These are phyloP conservation scores for Diphyllodes magnificus DNA, from an alignment of 2,113 vertebrate species.

Conservation along the genomic window DNA sequence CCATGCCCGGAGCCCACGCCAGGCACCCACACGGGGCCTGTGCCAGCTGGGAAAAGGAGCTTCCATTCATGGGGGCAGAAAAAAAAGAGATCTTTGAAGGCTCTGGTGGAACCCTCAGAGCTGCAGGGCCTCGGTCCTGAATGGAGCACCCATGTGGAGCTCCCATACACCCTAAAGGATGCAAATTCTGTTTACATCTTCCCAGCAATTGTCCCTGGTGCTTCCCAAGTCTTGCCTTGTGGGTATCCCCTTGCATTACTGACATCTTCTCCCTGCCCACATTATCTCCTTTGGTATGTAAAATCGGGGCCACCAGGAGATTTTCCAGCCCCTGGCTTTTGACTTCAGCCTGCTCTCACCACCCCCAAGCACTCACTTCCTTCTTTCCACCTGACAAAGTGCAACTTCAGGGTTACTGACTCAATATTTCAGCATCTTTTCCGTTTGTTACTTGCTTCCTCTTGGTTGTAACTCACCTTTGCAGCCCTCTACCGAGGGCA, in stretches of 20 bases:
- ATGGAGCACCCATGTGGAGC: background rate
- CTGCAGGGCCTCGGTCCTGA: background rate
- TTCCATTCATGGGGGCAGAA: background rate
- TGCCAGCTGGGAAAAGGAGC: background rate
- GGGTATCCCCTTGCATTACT: background rate
- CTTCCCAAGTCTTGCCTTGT: background rate
- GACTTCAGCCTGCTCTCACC: background rate
- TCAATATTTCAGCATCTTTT: background rate
- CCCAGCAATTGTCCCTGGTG: background rate
- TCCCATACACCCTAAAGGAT: background rate
- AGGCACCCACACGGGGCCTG: background rate
- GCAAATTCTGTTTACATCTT: background rate
- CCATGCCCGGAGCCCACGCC: accelerated
- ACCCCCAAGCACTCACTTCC: background rate
- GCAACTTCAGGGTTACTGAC: background rate
- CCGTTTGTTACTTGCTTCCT: background rate
- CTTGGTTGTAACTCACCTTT: background rate
- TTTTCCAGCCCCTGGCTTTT: background rate
- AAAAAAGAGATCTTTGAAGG: background rate
- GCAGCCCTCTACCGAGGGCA: background rate
- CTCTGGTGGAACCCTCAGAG: background rate
- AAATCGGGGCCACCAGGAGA: background rate
- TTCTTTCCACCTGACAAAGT: background rate
- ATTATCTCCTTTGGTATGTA: background rate
- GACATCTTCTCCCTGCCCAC: background rate